phyloP scores from a whole-genome alignment of 2,113 vertebrate species.

The Myotis lucifugus region DNA sequence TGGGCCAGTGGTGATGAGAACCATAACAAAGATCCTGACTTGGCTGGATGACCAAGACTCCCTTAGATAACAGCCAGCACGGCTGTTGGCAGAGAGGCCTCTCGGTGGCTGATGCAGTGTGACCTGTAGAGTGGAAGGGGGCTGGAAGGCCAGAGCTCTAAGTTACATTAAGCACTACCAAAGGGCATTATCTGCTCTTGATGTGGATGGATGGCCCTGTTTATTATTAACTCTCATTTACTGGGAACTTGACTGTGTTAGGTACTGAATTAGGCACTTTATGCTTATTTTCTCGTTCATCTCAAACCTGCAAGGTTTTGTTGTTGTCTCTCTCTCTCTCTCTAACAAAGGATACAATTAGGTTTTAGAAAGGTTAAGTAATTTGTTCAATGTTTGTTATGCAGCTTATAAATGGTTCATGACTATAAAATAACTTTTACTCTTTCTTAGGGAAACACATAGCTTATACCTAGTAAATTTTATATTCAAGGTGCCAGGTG shows the following conservation, averaged over 20 bases:
- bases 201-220: not conserved
- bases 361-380: slow-evolving; percentile 8
- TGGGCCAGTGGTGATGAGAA: slow-evolving; percentile 17
- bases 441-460: slow-evolving; percentile 10
- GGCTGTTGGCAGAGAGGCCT: not conserved
- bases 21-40: slow-evolving; percentile 63
- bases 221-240: slow-evolving; percentile 25
- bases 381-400: not conserved
- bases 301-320: not conserved
- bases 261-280: not conserved
- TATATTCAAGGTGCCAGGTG: not conserved
- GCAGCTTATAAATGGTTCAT: not conserved
- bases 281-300: not conserved
- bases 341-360: not conserved
- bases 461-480: not conserved
- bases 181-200: not conserved
- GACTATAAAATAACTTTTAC: not conserved
- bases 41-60: slow-evolving; percentile 58
- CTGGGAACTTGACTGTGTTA: not conserved
- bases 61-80: slow-evolving; percentile 31
- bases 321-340: not conserved
- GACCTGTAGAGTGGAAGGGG: not conserved
- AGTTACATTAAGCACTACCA: not conserved
- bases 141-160: not conserved
- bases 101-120: not conserved